These are phyloP conservation scores for Chionodraco myersi DNA, from an alignment of 2,113 vertebrate genomes.

Conservation along the genomic window DNA sequence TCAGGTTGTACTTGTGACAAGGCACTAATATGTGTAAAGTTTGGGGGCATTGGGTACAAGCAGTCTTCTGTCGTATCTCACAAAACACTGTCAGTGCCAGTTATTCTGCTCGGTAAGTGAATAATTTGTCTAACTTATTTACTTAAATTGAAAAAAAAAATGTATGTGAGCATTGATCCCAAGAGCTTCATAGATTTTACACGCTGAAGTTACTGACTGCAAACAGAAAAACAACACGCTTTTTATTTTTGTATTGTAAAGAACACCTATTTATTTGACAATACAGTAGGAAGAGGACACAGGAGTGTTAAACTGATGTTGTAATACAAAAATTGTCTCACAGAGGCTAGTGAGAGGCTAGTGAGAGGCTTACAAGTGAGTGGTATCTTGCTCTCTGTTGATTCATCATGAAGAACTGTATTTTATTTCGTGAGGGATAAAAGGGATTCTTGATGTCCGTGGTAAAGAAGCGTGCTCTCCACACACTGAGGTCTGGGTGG, in stretches of 20 bases:
- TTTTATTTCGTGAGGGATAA: conserved; percentile 53
- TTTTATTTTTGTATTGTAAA: neutral
- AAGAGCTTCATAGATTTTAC: neutral
- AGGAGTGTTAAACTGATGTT: conserved; percentile 3
- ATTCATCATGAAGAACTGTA: conserved; percentile 53
- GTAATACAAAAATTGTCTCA: conserved; percentile 21
- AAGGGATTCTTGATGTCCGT: conserved; percentile 39
- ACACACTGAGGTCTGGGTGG: conserved; percentile 56
- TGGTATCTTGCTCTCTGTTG: conserved; percentile 2
- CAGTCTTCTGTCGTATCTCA: neutral
- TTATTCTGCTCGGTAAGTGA: neutral
- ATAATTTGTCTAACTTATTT: neutral
- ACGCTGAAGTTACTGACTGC: neutral
- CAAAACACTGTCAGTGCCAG: neutral
- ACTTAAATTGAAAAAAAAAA: neutral
- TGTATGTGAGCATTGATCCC: neutral
- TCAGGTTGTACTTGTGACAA: neutral
- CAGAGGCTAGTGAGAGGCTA: conserved; percentile 16
- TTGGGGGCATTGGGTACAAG: neutral
- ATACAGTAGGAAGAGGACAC: neutral
- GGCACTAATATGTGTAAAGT: neutral
- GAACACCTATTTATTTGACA: neutral
- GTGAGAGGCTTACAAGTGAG: conserved; percentile 1
- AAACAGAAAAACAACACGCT: neutral
- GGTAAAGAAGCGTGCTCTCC: conserved; percentile 33